Evolutionary conservation across 1,140 invertebrate genomes (phyloP), one percentile per base, ranked within the genome.

Genomic region (Dermatophagoides farinae): DNA sequence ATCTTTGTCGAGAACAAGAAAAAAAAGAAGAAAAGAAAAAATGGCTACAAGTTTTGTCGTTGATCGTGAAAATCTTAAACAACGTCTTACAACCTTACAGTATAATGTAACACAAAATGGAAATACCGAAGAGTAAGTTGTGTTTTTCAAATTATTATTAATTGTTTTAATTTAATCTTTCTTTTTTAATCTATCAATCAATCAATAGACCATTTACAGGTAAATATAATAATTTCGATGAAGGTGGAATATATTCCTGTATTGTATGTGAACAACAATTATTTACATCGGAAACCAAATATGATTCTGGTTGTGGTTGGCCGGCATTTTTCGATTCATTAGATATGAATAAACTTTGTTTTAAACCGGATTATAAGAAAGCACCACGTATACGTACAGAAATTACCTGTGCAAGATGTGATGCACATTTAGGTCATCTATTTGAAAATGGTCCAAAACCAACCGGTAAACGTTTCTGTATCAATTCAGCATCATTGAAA

Each of bases 401-500:
- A 65, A 72, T 74, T 0, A 66, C 81, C 65, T 96, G 90, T 71
- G 80, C 69, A 14, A 66, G 86, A 68, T 98, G 93, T 76, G 80
- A 81, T 60, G 83, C 90, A 61, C 93, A 97, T 75, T 79, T 97
- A 66, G 93, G 93, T 16, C 93, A 98, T 71, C 87, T 97, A 43
- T 98, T 97, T 74, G 86, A 93, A 70, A 93, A 98, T 72, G 93
- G 93, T 65, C 93, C 93, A 6, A 82, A 84, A 65, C 88, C 90
- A 41, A 92, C 85, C n/a, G 82, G 83, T 68, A 85, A 92, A 71
- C 79, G 93, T 41, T 97, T 90, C 78, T 97, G 93, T 77, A 91
- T 95, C 73, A 95, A 95, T 71, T 89, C 86, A 18, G 85, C 86
- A 1, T 82, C 88, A 5, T 77, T 93, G 62, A 80, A 81, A 67